Percentiles rank a stretch among this genome's conserved stretches.
Conservation (phyloP, 2,888 invertebrate genomes). For the Microctonus hyperodae region DNA sequence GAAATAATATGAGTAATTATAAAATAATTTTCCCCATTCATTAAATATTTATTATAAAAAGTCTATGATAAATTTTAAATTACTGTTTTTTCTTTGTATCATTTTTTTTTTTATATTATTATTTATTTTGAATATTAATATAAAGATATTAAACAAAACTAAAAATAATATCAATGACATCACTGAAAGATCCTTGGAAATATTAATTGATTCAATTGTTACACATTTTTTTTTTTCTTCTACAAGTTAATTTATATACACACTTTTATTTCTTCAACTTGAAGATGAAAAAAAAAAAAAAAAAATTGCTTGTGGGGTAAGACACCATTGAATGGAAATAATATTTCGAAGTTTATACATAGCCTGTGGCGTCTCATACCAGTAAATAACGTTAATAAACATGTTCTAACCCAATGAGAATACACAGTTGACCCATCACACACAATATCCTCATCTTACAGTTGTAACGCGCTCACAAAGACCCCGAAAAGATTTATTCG, state of each 20-base stretch:
- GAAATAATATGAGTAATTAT: background rate
- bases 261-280: conserved; percentile 1
- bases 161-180: background rate
- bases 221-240: too few species aligned
- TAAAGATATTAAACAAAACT: background rate
- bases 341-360: conserved; percentile 1
- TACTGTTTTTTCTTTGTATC: background rate
- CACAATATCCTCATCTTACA: background rate
- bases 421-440: conserved; percentile 33
- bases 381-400: conserved; percentile 42
- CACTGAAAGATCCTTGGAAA: background rate
- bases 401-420: too few species aligned
- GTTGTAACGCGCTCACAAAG: background rate
- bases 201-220: background rate
- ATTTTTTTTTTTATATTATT: background rate
- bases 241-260: too few species aligned
- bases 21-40: background rate
- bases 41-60: background rate
- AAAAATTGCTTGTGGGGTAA: too few species aligned
- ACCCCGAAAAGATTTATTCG: conserved; percentile 38
- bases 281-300: too few species aligned
- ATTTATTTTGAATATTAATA: background rate
- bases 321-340: conserved; percentile 11
- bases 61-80: background rate
- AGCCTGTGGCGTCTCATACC: conserved; percentile 19